Base-by-base conservation (phyloP, 2,888 invertebrate genomes). In the Agelastica alni region DNA sequence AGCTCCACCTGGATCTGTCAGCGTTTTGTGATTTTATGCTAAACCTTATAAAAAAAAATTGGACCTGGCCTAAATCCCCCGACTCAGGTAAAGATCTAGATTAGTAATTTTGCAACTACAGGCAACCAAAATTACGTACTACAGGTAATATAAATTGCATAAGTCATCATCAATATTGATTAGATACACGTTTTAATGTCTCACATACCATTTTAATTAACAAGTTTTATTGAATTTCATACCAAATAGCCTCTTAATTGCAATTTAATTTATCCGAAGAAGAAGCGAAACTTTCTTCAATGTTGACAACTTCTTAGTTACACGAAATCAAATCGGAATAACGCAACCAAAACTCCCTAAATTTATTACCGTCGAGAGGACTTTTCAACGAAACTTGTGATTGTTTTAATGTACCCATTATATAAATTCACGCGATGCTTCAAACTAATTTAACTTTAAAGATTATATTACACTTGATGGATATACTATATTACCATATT, bases 381-480 rank as follows among this genome's bases (percentile, higher is more conserved):
- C 46, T 51, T 49, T 49, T 51, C 28, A 20, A 31, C 42, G 18
- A 20, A 51, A 55, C 55, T 51, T 22, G 30, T 45, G 34, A 51
- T 32, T 47, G 47, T 42, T 51, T 56, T 56, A 41, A 51, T 36
- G 31, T 43, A 43, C 43, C 56, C 37, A 51, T 56, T 56, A 51
- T 51, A 46, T 36, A 41, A 51, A 51, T 53, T 48, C 60, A 60
- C 60, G 60, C 58, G 47, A 58, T 45, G 31, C 45, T 53, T 41
- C 32, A 45, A 60, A 60, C 56, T 58, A 56, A 58, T 60, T 58
- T 49, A 58, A 60, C 51, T 60, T 60, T 53, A 28, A 34, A 43
- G 47, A 47, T 56, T 51, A 39, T n/a, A n/a, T 42, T 42, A 42
- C 46, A 42, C 46, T 56, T 46, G 46, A 53, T 46, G 46, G 53